phyloP scores from a whole-genome alignment of 2,797 vertebrate species.

The Triplophysa yarkandensis region DNA sequence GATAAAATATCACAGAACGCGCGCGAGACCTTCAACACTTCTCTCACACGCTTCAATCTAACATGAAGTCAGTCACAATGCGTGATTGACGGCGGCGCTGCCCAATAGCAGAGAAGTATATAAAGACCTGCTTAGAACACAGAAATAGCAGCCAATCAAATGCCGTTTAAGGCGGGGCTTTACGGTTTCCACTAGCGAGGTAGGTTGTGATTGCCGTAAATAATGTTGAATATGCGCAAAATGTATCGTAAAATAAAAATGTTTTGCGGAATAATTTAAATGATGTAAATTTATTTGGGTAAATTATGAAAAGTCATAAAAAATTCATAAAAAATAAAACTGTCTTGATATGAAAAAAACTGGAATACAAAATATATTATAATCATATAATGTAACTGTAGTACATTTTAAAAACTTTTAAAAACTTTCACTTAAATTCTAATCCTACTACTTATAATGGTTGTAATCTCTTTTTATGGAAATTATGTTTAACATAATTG shows the following conservation, averaged over 20 bases:
- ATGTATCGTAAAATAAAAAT: neutral
- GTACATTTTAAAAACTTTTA: no score
- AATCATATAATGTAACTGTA: no score
- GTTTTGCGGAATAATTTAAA: neutral
- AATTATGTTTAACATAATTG: no score
- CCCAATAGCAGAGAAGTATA: slow-evolving; percentile 64
- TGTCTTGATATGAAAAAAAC: no score
- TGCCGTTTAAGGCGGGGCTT: neutral
- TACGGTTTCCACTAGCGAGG: slow-evolving; percentile 65
- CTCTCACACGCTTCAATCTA: slow-evolving; percentile 77
- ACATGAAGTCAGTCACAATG: slow-evolving; percentile 56
- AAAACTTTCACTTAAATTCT: no score
- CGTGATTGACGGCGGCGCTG: slow-evolving; percentile 52
- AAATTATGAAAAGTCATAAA: no score
- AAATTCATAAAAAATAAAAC: neutral
- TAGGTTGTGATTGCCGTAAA: slow-evolving; percentile 66
- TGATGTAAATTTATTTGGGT: neutral
- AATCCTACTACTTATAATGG: no score
- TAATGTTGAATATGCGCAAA: slow-evolving; percentile 48
- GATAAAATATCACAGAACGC: slow-evolving; percentile 70
- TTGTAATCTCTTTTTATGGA: no score
- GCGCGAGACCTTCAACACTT: slow-evolving; percentile 74
- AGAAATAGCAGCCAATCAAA: slow-evolving; percentile 62
- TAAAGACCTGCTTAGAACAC: slow-evolving; percentile 31
- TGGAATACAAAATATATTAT: no score